Conservation (phyloP, 2,113 vertebrate species). For the Ceuthmochares aereus region DNA sequence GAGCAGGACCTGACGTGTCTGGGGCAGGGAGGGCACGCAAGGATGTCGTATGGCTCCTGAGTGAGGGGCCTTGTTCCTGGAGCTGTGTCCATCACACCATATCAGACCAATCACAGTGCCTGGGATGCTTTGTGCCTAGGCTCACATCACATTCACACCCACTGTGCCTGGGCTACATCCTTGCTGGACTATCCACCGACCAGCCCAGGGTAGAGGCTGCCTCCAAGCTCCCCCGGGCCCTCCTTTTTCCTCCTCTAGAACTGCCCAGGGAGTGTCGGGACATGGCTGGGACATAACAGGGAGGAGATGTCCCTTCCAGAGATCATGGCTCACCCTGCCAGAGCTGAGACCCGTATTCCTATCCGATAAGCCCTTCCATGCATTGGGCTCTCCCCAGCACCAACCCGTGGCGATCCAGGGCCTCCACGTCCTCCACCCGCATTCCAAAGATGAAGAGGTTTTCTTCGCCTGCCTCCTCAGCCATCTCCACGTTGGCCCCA, state of each 20-base stretch:
- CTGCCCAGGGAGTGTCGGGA: neutral
- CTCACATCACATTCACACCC: accelerated
- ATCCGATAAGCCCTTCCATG: neutral
- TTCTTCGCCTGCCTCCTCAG: conserved; percentile 86
- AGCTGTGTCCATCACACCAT: neutral
- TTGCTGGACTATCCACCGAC: neutral
- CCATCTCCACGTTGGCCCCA: conserved; percentile 91
- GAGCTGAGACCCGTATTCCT: neutral
- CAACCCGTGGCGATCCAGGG: conserved; percentile 84
- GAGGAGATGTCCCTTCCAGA: neutral
- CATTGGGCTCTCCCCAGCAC: neutral
- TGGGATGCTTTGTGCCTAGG: too few relatives aligned
- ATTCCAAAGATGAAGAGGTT: conserved; percentile 94
- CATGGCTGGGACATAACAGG: too few relatives aligned
- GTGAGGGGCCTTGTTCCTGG: neutral
- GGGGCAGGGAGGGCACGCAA: neutral
- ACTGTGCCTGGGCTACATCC: neutral
- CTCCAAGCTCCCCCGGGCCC: neutral
- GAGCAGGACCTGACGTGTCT: accelerated
- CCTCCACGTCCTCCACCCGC: conserved; percentile 85
- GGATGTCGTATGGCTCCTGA: neutral
- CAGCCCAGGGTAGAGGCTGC: neutral
- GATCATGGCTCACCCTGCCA: neutral
- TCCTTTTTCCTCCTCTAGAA: neutral
- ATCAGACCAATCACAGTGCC: accelerated